Percentiles rank a stretch among this genome's conserved stretches.
Evolutionary conservation across 2,113 vertebrate species (phyloP).

Genomic region (Melanotaenia duboulayi): DNA sequence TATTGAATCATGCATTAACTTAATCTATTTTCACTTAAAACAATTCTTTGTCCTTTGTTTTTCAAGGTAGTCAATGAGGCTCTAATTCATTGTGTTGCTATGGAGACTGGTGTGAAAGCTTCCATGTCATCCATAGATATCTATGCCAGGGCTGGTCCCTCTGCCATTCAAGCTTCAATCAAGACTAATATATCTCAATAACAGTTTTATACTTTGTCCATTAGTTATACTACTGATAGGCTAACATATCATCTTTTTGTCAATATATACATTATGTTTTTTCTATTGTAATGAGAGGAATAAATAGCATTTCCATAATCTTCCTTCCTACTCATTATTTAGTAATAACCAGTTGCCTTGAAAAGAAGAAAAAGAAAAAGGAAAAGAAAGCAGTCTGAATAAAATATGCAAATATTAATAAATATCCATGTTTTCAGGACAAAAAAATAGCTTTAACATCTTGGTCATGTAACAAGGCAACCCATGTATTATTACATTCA

Average conservation of each 20-base stretch:
- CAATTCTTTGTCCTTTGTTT: neutral
- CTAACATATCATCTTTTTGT: neutral
- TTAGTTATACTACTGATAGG: neutral
- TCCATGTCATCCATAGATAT: no score
- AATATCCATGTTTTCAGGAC: neutral
- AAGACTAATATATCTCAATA: neutral
- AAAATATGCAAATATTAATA: no score
- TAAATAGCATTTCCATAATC: no score
- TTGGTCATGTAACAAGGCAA: neutral
- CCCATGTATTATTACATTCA: neutral
- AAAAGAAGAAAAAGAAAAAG: no score
- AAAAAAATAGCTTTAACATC: neutral
- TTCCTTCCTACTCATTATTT: no score
- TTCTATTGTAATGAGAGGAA: no score
- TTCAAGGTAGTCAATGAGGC: neutral
- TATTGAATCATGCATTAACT: neutral
- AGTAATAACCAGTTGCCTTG: no score
- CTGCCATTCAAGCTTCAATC: neutral
- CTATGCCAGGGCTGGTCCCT: neutral
- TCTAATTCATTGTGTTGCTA: neutral
- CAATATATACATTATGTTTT: no score
- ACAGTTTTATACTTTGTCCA: neutral
- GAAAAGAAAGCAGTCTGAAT: no score
- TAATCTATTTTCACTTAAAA: neutral
- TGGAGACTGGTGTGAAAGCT: neutral